Conservation (phyloP, 2,797 vertebrate genomes). For the Malurus leucopterus region DNA sequence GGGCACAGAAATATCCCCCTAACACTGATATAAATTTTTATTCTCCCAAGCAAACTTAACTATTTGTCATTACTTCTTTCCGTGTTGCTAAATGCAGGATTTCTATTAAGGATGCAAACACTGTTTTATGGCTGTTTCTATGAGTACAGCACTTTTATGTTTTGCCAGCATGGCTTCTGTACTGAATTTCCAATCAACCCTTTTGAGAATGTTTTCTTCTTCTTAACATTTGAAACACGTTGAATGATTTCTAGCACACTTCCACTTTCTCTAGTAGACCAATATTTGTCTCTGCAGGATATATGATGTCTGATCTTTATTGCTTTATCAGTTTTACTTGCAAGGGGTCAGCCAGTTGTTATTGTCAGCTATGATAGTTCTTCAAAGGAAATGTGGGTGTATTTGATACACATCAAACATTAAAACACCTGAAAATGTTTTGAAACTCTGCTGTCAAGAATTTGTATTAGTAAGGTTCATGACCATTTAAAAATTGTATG, state of each 20-base stretch:
- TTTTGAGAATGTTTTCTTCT: neutral
- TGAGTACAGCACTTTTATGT: neutral
- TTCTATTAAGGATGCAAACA: neutral
- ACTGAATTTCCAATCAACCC: neutral
- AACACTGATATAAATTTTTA: neutral
- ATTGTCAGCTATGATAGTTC: neutral
- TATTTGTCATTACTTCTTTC: neutral
- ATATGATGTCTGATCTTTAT: neutral
- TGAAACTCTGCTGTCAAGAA: neutral
- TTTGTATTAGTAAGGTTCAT: neutral
- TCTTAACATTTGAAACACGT: neutral
- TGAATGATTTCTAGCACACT: slow-evolving; percentile 1
- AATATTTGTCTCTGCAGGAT: slow-evolving; percentile 4
- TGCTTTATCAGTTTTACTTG: slow-evolving; percentile 24
- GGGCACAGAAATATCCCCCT: neutral
- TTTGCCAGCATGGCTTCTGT: neutral
- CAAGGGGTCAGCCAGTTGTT: neutral
- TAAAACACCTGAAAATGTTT: neutral
- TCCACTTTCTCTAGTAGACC: neutral
- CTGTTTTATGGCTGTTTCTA: neutral
- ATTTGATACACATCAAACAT: neutral
- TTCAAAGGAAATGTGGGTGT: neutral
- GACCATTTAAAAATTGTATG: neutral
- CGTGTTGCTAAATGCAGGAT: neutral
- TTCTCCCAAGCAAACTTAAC: neutral